These are phyloP conservation scores for Mesocricetus auratus DNA, from an alignment of 2,113 vertebrate species.

Conservation along the genomic window DNA sequence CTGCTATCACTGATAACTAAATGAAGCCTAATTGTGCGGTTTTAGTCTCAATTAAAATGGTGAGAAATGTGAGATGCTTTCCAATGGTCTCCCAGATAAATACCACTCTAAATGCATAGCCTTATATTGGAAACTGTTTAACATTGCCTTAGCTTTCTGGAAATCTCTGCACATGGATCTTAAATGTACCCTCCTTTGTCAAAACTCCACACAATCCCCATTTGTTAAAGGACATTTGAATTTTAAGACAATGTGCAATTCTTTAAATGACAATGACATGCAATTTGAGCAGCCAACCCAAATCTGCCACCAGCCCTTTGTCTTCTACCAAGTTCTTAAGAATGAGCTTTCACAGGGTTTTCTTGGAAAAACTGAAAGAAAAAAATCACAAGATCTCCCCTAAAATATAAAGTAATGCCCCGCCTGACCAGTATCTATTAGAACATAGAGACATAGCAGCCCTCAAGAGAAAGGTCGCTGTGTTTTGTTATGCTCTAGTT, in stretches of 20 bases:
- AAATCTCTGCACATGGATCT: slow-evolving; percentile 70
- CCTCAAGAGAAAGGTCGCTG: background rate
- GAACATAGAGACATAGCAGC: background rate
- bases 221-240: slow-evolving; percentile 61
- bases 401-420: background rate
- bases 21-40: slow-evolving; percentile 74
- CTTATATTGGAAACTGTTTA: slow-evolving; percentile 73
- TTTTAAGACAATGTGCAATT: slow-evolving; percentile 62
- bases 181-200: slow-evolving; percentile 65
- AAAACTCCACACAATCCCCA: slow-evolving; percentile 59
- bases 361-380: background rate
- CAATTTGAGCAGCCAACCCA: background rate
- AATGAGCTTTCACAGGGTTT: slow-evolving; percentile 16
- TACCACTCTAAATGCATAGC: slow-evolving; percentile 57
- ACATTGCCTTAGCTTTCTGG: slow-evolving; percentile 38
- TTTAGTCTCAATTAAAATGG: slow-evolving; percentile 79
- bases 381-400: slow-evolving; percentile 9
- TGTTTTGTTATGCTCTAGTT: background rate
- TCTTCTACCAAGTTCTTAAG: slow-evolving; percentile 46
- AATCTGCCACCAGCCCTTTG: slow-evolving; percentile 41
- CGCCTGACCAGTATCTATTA: background rate
- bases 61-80: slow-evolving; percentile 74
- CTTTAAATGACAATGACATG: slow-evolving; percentile 23
- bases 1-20: slow-evolving; percentile 76
- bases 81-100: slow-evolving; percentile 76